Percentiles rank a stretch among this genome's conserved stretches.
phyloP scores from a whole-genome alignment of 2,888 invertebrate genomes.

The Epiblema foenella region DNA sequence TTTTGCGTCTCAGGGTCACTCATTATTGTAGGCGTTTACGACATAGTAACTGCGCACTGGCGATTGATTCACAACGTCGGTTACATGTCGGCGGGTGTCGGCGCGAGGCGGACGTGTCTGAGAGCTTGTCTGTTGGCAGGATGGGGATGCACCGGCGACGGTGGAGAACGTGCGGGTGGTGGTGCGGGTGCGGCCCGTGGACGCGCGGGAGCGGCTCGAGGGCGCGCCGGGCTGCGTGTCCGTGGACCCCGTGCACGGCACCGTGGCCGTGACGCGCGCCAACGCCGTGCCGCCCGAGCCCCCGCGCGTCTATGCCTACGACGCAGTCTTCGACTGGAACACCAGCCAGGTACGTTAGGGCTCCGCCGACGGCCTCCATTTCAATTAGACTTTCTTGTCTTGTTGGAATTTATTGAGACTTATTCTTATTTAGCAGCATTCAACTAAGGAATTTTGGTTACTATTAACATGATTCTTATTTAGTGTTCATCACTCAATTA shows the following conservation, averaged over 20 bases:
- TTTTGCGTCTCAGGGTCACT: constrained; percentile 45
- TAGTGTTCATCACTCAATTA: background rate
- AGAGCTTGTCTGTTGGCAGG: constrained; percentile 60
- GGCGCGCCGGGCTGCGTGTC: constrained; percentile 90
- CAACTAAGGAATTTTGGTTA: background rate
- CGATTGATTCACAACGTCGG: constrained; percentile 38
- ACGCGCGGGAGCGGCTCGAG: constrained; percentile 91
- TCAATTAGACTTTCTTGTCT: background rate
- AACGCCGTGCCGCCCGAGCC: constrained; percentile 89
- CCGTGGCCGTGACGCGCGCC: constrained; percentile 91
- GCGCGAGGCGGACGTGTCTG: constrained; percentile 38
- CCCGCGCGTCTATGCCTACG: constrained; percentile 96
- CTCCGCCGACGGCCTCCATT: background rate
- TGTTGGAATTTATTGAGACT: background rate
- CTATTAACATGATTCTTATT: background rate
- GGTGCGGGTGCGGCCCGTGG: constrained; percentile 97
- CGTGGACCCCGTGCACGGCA: constrained; percentile 90
- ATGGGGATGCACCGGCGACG: constrained; percentile 84
- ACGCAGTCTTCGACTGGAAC: constrained; percentile 95
- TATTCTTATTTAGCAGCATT: background rate
- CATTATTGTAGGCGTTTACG: constrained; percentile 42
- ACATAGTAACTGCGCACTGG: constrained; percentile 45
- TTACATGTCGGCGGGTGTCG: constrained; percentile 30
- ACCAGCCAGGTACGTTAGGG: constrained; percentile 89
- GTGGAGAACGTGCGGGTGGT: constrained; percentile 98